Evolutionary conservation across 1,140 invertebrate species (phyloP), one percentile per base, ranked within the genome.

Genomic region (Drosophila biarmipes): DNA sequence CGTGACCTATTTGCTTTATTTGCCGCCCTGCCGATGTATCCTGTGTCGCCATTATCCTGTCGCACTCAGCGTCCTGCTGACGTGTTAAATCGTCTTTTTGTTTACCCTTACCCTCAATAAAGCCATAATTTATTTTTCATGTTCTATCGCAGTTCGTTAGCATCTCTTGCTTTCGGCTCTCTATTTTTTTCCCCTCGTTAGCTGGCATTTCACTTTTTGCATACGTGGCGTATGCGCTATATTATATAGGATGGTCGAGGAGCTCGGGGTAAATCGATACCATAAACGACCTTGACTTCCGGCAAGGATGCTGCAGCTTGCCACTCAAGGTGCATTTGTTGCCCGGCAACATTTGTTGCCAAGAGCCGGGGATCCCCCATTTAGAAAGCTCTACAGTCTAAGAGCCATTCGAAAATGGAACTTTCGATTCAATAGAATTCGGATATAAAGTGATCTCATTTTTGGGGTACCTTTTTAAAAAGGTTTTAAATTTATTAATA

Each of bases 1-100:
- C 87, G 87, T 90, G 87, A 90, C 87, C 87, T 84, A 90, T 90
- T 90, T 90, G 87, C 87, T 90, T 90, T 84, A 90, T 90, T 90
- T 90, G 56, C 59, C 34, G 24, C 54, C 57, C 57, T 74, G 64
- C 43, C 80, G 63, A 62, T 49, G 31, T 76, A 45, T 19, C 34
- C 31, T 69, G 15, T 75, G 63, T 68, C 73, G 46, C 73, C 63
- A 69, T 69, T 74, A 73, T 79, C 52, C 59, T 38, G 66, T 54
- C 73, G 63, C 78, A 82, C 84, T 79, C 79, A 75, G 49, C 48
- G 73, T 90, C 84, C 85, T 89, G 84, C 84, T 89, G 84, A 89
- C 84, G 84, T 89, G 84, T 89, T 89, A 89, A 89, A 89, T 90
- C 76, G 85, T 90, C 85, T 80, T 90, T 89, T 89, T 89, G 85